phyloP scores from a whole-genome alignment of 2,113 vertebrate genomes.

The Cinclus cinclus region DNA sequence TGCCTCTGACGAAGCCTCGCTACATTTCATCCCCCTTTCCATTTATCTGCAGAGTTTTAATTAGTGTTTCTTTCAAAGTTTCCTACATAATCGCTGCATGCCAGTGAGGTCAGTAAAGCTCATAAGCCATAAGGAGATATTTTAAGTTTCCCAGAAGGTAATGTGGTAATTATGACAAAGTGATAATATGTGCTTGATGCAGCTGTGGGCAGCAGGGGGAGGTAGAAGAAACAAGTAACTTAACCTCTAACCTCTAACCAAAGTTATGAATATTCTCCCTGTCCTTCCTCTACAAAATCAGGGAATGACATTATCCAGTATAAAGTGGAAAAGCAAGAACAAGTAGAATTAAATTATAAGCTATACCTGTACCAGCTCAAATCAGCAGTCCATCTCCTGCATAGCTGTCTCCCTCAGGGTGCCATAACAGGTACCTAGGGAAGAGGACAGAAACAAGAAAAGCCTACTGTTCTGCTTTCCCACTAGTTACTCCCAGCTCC shows the following conservation, averaged over 20 bases:
- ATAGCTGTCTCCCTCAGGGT: neutral
- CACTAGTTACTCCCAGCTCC: neutral
- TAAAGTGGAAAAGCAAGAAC: neutral
- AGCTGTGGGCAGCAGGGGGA: neutral
- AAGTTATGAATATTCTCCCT: neutral
- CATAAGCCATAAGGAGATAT: neutral
- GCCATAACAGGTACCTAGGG: neutral
- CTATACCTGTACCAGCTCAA: neutral
- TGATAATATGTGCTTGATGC: neutral
- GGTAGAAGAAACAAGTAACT: neutral
- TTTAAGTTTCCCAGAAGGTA: neutral
- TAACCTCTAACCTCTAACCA: neutral
- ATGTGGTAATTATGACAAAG: neutral
- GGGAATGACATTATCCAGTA: neutral
- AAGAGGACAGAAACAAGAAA: neutral
- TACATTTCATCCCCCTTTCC: neutral
- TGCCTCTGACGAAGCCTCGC: neutral
- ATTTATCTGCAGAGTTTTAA: slow-evolving; percentile 12
- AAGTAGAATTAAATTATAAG: neutral
- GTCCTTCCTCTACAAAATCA: neutral
- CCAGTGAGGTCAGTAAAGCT: neutral
- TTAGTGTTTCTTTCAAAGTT: neutral
- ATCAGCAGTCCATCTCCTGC: neutral
- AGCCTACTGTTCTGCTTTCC: neutral
- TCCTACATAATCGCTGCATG: neutral